Evolutionary conservation across 2,113 vertebrate genomes (phyloP).

Genomic region (Sander lucioperca): DNA sequence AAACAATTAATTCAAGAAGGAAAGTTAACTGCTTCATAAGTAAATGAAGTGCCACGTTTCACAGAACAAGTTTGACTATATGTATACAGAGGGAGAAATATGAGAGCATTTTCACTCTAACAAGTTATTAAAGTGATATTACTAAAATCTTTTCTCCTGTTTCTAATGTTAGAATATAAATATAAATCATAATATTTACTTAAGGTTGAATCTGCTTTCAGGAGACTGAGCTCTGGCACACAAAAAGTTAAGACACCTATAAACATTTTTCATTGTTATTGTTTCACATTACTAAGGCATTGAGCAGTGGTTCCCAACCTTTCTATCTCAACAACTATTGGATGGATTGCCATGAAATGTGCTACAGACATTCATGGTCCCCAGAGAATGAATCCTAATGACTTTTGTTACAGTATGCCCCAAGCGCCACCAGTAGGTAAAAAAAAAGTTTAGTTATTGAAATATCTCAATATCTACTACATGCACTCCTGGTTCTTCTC

Average conservation of each 20-base stretch:
- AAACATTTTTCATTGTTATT: not conserved
- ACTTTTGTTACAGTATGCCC: no score
- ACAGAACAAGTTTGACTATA: constrained; percentile 4
- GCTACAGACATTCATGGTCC: no score
- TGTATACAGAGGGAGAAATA: not conserved
- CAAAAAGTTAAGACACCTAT: no score
- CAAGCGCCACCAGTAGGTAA: no score
- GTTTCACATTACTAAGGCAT: not conserved
- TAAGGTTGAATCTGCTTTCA: not conserved
- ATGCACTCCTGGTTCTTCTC: no score
- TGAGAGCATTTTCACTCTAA: not conserved
- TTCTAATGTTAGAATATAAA: not conserved
- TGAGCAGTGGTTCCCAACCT: not conserved
- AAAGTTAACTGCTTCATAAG: not conserved
- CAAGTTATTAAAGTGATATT: not conserved
- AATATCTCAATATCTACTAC: no score
- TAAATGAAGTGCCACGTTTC: constrained; percentile 7
- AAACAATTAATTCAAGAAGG: not conserved
- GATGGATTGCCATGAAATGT: no score
- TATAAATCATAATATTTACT: not conserved
- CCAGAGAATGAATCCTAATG: no score
- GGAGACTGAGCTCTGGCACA: not conserved
- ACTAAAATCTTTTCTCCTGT: not conserved
- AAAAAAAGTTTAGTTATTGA: no score
- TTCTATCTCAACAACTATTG: not conserved